These are phyloP conservation scores for Aquatica leii DNA, from an alignment of 2,888 invertebrate genomes.

Conservation along the genomic window DNA sequence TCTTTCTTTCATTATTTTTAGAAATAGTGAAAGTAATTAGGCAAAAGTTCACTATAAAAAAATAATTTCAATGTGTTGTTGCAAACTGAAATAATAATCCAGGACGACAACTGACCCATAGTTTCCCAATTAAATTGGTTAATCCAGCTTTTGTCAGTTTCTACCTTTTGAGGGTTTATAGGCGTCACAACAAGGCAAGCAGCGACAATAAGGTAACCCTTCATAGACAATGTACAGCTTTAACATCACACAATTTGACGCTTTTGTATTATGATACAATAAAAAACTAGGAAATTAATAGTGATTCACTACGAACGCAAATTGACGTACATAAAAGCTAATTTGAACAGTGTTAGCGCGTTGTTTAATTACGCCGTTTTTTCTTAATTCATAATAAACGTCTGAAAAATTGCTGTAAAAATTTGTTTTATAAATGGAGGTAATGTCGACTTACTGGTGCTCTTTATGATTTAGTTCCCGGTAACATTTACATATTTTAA, in stretches of 20 bases:
- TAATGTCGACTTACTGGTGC: slow-evolving; percentile 52
- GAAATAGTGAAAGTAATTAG: no score
- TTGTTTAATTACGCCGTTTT: slow-evolving; percentile 10
- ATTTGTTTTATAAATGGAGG: slow-evolving; percentile 47
- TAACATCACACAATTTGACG: background rate
- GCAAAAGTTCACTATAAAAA: no score
- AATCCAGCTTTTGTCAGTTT: slow-evolving; percentile 30
- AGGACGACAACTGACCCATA: slow-evolving; percentile 28
- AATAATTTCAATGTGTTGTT: no score
- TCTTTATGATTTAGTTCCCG: slow-evolving; percentile 54
- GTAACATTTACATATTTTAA: slow-evolving; percentile 57
- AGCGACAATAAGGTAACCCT: slow-evolving; percentile 26
- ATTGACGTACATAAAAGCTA: background rate
- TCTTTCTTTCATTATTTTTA: no score
- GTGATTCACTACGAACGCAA: background rate
- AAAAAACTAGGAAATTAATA: background rate
- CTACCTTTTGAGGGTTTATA: slow-evolving; percentile 28
- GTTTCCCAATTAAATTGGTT: slow-evolving; percentile 30
- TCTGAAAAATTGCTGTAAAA: slow-evolving; percentile 35
- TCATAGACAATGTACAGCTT: slow-evolving; percentile 17
- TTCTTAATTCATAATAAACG: slow-evolving; percentile 32
- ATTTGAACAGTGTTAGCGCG: background rate
- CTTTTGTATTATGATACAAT: background rate
- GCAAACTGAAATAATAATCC: no score
- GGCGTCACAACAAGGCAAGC: slow-evolving; percentile 25